Evolutionary conservation across 1,140 invertebrate genomes (phyloP).

Genomic region (Musca vetustissima): DNA sequence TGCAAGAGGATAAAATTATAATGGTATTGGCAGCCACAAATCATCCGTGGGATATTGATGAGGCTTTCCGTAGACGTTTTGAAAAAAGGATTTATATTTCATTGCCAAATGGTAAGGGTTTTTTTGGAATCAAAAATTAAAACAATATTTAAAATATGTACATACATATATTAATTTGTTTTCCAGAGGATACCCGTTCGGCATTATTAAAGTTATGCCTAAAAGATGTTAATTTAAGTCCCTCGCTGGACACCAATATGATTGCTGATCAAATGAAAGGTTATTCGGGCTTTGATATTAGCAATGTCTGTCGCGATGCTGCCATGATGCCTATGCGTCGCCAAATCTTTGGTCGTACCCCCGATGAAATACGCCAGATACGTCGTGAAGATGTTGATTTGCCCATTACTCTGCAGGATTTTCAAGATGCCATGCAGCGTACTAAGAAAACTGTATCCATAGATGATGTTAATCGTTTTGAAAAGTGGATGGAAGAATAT

Average conservation of each 20-base stretch:
- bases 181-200: constrained; percentile 73
- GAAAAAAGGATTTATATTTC: constrained; percentile 99
- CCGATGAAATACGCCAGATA: constrained; percentile 89
- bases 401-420: constrained; percentile 86
- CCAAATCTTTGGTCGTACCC: constrained; percentile 87
- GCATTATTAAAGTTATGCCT: constrained; percentile 89
- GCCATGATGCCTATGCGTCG: constrained; percentile 98
- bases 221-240: constrained; percentile 81
- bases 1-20: constrained; percentile 74
- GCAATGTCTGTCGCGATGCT: constrained; percentile 96
- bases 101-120: constrained; percentile 90
- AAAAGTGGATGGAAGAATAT: constrained; percentile 96
- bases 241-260: constrained; percentile 75
- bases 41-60: constrained; percentile 99
- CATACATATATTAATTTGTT: background rate
- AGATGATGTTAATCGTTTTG: constrained; percentile 91
- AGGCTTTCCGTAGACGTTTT: constrained; percentile 90
- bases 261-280: constrained; percentile 86
- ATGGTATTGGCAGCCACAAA: constrained; percentile 99
- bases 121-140: no score
- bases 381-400: constrained; percentile 93
- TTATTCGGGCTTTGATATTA: constrained; percentile 97
- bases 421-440: constrained; percentile 83
- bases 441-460: constrained; percentile 93
- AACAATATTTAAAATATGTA: no score